Base-by-base conservation (phyloP, 1,140 invertebrate species). In the Asobara japonica region DNA sequence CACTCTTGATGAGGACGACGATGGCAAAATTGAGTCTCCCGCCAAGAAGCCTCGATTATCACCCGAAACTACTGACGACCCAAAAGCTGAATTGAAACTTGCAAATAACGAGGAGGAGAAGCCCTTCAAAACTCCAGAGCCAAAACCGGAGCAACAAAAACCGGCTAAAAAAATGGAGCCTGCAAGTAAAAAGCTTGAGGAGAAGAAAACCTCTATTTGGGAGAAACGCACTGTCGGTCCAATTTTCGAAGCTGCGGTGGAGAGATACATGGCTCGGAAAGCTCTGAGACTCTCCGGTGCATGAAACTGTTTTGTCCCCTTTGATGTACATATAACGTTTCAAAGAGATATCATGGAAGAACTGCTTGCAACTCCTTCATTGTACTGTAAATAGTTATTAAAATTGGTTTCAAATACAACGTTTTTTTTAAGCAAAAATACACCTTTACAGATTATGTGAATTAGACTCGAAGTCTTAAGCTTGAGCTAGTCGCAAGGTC, bases 161-260 rank as follows among this genome's bases (percentile, higher is more conserved):
- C 70, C 10, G 88, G 88, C 81, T 79, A 84, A 7, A 33, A 27
- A 4, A 38, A 64, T 16, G 61, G 68, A 3, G 18, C 33, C 41
- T 2, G 66, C 20, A 22, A 45, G 13, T 20, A 74, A n/a, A 56
- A 60, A 73, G 60, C 61, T 64, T 69, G 51, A 31, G 67, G 67
- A 68, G 22, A 77, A 74, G 20, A 80, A 78, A 69, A 33, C 91
- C 61, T 89, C 92, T 75, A 93, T 96, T 77, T 96, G 93, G 94
- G 91, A 92, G 78, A 97, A 97, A 79, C 89, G 95, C 80, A 97
- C 95, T 62, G 90, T 96, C 13, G 95, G 94, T 1, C 89, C 91
- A 61, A 88, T 92, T n/a, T 94, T 94, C 86, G 92, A 94, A 70
- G 92, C 91, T 64, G 95, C 95, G n/a, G 80, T 94, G 25, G 88